phyloP scores from a whole-genome alignment of 2,888 invertebrate genomes.

The Agelastica alni region DNA sequence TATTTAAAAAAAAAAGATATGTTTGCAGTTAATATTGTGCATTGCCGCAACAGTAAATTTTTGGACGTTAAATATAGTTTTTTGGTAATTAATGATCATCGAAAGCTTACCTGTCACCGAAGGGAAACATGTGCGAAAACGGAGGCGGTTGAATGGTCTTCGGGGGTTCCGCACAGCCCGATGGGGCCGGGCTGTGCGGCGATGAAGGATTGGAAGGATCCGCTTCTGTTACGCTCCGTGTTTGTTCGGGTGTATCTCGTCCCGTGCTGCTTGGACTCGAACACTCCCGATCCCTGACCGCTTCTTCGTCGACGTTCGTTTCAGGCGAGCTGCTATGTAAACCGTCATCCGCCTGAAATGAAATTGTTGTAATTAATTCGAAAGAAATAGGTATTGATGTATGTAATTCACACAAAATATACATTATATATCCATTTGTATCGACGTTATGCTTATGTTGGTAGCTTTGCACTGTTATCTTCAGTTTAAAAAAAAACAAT shows the following conservation, averaged over 20 bases:
- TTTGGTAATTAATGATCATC: no score
- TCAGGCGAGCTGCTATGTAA: slow-evolving; percentile 49
- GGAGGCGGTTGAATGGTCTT: slow-evolving; percentile 62
- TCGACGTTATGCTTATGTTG: no score
- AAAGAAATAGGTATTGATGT: no score
- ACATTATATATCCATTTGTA: no score
- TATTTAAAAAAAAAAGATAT: no score
- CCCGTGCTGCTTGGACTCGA: slow-evolving; percentile 51
- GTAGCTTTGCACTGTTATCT: no score
- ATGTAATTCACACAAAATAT: no score
- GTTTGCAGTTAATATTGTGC: no score
- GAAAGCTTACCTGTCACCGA: slow-evolving; percentile 62
- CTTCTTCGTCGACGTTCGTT: slow-evolving; percentile 49
- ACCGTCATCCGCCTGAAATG: slow-evolving; percentile 46
- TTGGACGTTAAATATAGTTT: no score
- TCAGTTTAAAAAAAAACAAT: no score
- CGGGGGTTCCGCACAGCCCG: slow-evolving; percentile 65
- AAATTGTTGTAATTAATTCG: no score
- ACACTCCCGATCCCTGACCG: slow-evolving; percentile 48
- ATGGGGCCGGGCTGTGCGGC: slow-evolving; percentile 63
- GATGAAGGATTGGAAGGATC: slow-evolving; percentile 53
- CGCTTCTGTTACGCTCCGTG: slow-evolving; percentile 35
- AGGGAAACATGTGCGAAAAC: slow-evolving; percentile 72
- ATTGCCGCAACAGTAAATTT: no score
- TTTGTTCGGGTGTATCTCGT: slow-evolving; percentile 44